Evolutionary conservation across 2,113 vertebrate species (phyloP).

Genomic region (Pithys albifrons): DNA sequence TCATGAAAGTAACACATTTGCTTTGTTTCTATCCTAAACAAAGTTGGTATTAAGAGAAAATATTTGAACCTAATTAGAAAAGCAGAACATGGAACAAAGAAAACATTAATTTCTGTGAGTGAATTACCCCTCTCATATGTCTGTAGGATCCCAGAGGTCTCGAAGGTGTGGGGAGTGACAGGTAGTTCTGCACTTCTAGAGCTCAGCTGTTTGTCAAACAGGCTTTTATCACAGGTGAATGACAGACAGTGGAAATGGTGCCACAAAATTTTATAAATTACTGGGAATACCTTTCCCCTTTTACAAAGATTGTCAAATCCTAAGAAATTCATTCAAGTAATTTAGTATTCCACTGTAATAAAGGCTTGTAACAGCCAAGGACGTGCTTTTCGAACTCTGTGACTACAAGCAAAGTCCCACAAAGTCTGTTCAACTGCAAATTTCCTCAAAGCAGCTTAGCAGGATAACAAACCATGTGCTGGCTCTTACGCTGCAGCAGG

Average conservation of each 20-base stretch:
- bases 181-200: neutral
- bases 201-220: neutral
- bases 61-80: neutral
- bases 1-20: neutral
- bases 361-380: neutral
- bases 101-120: neutral
- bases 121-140: neutral
- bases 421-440: rapidly evolving
- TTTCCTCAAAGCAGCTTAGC: neutral
- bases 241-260: neutral
- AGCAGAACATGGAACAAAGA: neutral
- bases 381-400: neutral
- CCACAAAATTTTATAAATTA: neutral
- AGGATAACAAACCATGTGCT: neutral
- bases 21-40: neutral
- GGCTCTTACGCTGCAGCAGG: neutral
- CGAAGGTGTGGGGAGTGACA: neutral
- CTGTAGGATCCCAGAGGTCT: neutral
- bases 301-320: neutral
- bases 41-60: neutral
- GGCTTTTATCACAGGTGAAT: neutral
- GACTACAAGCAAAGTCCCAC: neutral
- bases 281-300: neutral
- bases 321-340: neutral
- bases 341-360: neutral